Evolutionary conservation across 2,797 vertebrate species (phyloP), one percentile per base, ranked within the genome.

Genomic region (Myotis pilosus): DNA sequence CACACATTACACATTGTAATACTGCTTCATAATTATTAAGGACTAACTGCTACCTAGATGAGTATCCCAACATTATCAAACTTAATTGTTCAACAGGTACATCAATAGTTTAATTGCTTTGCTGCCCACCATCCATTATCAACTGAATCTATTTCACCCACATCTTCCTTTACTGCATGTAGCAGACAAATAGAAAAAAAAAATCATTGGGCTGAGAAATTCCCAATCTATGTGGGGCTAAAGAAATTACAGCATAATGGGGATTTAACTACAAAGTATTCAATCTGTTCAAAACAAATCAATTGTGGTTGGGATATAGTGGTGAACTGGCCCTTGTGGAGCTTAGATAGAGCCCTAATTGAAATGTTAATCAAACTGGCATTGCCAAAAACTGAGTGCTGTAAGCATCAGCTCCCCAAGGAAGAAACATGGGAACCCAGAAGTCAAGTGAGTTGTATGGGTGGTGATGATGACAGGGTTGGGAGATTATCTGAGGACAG

Each of bases 191-290:
- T 28, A 74, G 78, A 82, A 88, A 44, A n/a, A n/a, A 62, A 60
- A 81, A 41, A 85, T 17, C 28, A 47, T 2, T 79, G 12, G 3
- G 8, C 74, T 84, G 17, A 66, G 16, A 75, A 94, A 66, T 6
- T 5, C 1, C 17, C 2, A n/a, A 0, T 53, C n/a, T 85, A 0
- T 12, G 9, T 78, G 7, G 3, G 2, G 2, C 72, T 60, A 55
- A 57, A 83, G 16, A 30, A 81, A 72, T 72, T 78, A 38, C 0
- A 3, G 12, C 12, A 5, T 62, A 90, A 66, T 25, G 16, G n/a
- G 82, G 12, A 79, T 93, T 72, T 93, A 91, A 62, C 12, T 74
- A 83, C 25, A 88, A 85, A 92, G 74, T 30, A 71, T 91, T 91
- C 22, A 10, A 62, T 81, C 51, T 49, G 15, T 76, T 89, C 22